Base-by-base conservation (phyloP, 2,888 invertebrate species). In the Incurvaria masculella region DNA sequence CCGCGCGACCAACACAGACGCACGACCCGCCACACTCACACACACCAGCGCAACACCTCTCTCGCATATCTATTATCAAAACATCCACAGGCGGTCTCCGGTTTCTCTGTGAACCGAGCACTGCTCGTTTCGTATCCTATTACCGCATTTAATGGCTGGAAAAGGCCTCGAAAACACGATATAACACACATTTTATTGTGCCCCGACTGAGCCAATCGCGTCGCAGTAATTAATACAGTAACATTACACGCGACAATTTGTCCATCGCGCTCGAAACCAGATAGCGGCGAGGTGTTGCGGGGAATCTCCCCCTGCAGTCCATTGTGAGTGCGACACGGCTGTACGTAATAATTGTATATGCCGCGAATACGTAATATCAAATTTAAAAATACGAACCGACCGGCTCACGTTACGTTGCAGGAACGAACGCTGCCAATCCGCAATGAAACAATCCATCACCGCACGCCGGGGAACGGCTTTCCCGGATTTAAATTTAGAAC, bases 61-160 rank as follows among this genome's bases (percentile, higher is more conserved):
- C 41, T 20, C 70, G 70, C 74, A 75, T 76, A 76, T 76, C 76
- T 78, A 76, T 75, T 78, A 78, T 78, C 78, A 76, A 78, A 78
- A 78, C 76, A 78, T 76, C 73, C 75, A 75, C 33, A 33, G 33
- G 64, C 69, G 69, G 18, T 65, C 68, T 78, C 75, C 63, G 69
- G 72, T 78, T 78, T 75, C 78, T 20, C 41, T 41, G 41, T 41
- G 41, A 17, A 69, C 72, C 71, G 76, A 76, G 72, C 74, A 73
- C 73, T 75, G 72, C 74, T 76, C 72, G 75, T 75, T 76, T 73
- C 73, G 68, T 73, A 75, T 78, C 78, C 68, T 67, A 63, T 78
- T 78, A 73, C 78, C 75, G 70, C 72, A 76, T 76, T 78, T 78
- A 78, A 78, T 78, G 75, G 76, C 73, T 76, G 76, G 76, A 78